A percentile compares a stretch with the other conserved stretches of the same genome.
Evolutionary conservation across 2,797 vertebrate genomes (phyloP).

Genomic region (Enteromius afrohamiltoni): DNA sequence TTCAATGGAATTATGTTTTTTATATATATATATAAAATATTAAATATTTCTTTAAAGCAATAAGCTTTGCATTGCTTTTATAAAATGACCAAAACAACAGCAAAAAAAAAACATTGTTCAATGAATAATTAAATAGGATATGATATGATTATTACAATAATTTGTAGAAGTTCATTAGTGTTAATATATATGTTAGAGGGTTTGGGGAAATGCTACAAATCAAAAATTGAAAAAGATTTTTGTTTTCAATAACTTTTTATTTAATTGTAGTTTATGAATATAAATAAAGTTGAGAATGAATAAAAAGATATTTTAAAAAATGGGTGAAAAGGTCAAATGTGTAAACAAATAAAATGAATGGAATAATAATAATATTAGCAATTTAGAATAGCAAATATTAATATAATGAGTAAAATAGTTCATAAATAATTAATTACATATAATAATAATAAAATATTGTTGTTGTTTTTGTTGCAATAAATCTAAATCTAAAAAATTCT

Average conservation of each 20-base stretch:
- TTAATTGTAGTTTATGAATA: background rate
- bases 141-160: background rate
- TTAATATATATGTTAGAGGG: background rate
- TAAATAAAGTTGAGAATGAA: background rate
- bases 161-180: background rate
- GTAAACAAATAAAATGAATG: background rate
- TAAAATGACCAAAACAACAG: background rate
- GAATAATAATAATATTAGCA: background rate
- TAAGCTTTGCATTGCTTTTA: background rate
- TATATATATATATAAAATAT: no score
- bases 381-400: no score
- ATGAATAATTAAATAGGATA: background rate
- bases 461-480: background rate
- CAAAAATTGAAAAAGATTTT: background rate
- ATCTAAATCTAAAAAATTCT: background rate
- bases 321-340: background rate
- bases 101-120: background rate
- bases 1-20: background rate
- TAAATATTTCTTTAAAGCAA: background rate
- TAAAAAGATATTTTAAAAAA: background rate
- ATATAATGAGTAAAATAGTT: background rate
- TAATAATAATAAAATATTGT: background rate
- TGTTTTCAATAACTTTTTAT: no score
- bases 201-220: background rate
- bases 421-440: background rate